These are phyloP conservation scores for Ceratosolen fusciceps DNA, from an alignment of 1,140 invertebrate species.

Conservation along the genomic window DNA sequence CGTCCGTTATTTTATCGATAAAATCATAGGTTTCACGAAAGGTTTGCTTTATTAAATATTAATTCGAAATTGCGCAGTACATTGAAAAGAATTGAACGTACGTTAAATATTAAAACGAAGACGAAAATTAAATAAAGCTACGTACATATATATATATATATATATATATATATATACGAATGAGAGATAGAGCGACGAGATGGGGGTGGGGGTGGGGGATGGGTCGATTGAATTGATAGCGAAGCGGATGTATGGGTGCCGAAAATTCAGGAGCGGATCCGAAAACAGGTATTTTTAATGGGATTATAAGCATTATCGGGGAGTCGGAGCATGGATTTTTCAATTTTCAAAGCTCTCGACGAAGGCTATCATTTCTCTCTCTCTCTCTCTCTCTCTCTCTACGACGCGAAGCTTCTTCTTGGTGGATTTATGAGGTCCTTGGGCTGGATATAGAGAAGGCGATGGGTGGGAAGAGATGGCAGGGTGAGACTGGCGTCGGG, in stretches of 20 bases:
- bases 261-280: too few relatives aligned
- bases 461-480: not conserved
- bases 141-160: too few relatives aligned
- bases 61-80: too few relatives aligned
- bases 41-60: too few relatives aligned
- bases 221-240: not conserved
- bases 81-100: too few relatives aligned
- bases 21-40: too few relatives aligned
- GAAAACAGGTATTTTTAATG: not conserved
- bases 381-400: not conserved
- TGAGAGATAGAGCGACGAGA: too few relatives aligned
- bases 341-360: conserved; percentile 7
- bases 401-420: not conserved
- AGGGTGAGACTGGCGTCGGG: not conserved
- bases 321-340: not conserved
- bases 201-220: too few relatives aligned
- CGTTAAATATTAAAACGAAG: too few relatives aligned
- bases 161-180: too few relatives aligned
- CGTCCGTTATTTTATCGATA: too few relatives aligned
- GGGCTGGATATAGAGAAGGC: not conserved
- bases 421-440: conserved; percentile 17
- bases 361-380: not conserved
- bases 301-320: not conserved
- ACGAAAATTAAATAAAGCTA: too few relatives aligned
- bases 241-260: not conserved